Base-by-base conservation (phyloP, 2,888 invertebrate genomes). In the Cordilura impudica region DNA sequence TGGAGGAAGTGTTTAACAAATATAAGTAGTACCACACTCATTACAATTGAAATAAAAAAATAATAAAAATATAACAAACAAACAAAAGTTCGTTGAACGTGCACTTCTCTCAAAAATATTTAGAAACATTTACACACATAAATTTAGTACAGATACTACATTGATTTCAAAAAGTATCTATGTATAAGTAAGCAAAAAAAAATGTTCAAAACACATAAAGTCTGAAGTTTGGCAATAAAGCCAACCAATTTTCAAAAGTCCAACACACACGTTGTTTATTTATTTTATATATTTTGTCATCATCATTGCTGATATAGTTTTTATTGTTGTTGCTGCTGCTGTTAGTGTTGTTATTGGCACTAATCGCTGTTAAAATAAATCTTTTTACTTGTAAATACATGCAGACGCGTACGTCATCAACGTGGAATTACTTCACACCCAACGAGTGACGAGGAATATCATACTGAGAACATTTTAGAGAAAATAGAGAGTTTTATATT, bases 51-150 rank as follows among this genome's bases (percentile, higher is more conserved):
- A 70, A 71, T 53, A 29, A 35, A 71, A 10, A 45, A 29, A 49
- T 16, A 35, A 61, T 2, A 26, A n/a, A 47, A 61, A 51, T 35
- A n/a, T n/a, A 31, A 19, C 23, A 61, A 43, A 61, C 47, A 72
- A 78, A 69, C 78, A 78, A 78, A 73, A 78, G 78, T 78, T 78
- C 73, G 72, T 78, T 78, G 78, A 73, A 78, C 78, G 72, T 72
- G 49, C 29, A 31, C 29, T 65, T 29, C 14, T 47, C 56, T 65
- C 14, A 21, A 53, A 18, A 16, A 21, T 54, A 54, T 21, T 21
- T 16, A 18, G n/a, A n/a, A 19, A 47, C 31, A 60, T 60, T 45
- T 60, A 58, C 45, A 29, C 14, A 10, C 23, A 53, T 19, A 10
- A n/a, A 19, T 54, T 49, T 45, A 23, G 54, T 19, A 26, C n/a